Evolutionary conservation across 1,140 invertebrate genomes (phyloP).

Genomic region (Vanessa tameamea): DNA sequence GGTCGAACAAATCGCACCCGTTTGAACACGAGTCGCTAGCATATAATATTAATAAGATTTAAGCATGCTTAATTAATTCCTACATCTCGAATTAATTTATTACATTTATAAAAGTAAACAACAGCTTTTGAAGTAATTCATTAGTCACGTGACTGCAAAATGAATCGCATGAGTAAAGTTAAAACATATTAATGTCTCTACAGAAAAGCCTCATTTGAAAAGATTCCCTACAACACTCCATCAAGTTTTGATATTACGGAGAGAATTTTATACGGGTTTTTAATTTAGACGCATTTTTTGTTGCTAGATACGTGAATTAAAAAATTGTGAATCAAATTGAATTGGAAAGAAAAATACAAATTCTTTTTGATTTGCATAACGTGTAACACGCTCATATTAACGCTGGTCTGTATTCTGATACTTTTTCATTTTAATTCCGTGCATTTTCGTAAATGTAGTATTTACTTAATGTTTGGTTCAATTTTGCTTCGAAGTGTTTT

Average conservation of each 20-base stretch:
- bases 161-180: neutral
- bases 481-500: too few species aligned
- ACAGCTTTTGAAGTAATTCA: neutral
- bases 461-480: too few species aligned
- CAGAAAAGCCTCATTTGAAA: conserved; percentile 13
- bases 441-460: too few species aligned
- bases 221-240: conserved; percentile 12
- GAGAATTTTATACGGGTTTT: conserved; percentile 3
- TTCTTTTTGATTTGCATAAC: neutral
- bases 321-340: neutral
- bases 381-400: too few species aligned
- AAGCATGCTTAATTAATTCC: too few species aligned
- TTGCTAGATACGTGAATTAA: neutral
- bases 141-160: conserved; percentile 3
- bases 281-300: conserved; percentile 16
- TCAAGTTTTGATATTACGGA: conserved; percentile 12
- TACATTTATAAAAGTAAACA: conserved; percentile 1
- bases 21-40: too few species aligned
- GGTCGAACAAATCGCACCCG: too few species aligned
- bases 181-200: conserved; percentile 16
- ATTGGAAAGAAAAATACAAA: neutral
- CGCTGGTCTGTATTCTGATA: too few species aligned
- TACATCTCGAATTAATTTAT: neutral
- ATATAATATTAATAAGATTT: too few species aligned
- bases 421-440: too few species aligned